phyloP scores from a whole-genome alignment of 2,888 invertebrate species.

The Caenorhabditis becei region DNA sequence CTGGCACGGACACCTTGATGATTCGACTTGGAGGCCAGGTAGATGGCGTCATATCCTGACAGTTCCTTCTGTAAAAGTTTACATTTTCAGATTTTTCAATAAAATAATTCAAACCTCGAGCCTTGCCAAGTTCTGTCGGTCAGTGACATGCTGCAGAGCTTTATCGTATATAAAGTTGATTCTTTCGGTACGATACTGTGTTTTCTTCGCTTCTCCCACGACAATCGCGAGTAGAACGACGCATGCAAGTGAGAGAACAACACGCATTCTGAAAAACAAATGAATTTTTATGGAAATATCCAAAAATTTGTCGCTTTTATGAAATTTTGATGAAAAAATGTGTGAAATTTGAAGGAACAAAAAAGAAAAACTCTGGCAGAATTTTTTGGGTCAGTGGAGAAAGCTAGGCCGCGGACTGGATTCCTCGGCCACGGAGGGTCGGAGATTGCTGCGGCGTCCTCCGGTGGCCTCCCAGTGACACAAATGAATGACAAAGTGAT shows the following conservation, averaged over 20 bases:
- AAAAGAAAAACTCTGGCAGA: not conserved
- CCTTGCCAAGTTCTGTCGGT: conserved; percentile 65
- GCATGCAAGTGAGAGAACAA: conserved; percentile 22
- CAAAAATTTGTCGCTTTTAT: not conserved
- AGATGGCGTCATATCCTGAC: conserved; percentile 73
- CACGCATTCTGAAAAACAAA: conserved; percentile 11
- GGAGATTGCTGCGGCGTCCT: not conserved
- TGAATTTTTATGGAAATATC: not conserved
- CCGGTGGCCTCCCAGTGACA: conserved; percentile 1
- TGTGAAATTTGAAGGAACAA: not conserved
- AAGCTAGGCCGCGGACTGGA: not conserved
- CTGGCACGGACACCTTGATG: conserved; percentile 45
- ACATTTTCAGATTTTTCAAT: too few relatives aligned
- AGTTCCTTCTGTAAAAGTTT: conserved; percentile 69
- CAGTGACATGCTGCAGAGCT: conserved; percentile 70
- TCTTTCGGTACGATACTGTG: conserved; percentile 74
- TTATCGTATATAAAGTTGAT: conserved; percentile 80
- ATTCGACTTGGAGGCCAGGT: conserved; percentile 72
- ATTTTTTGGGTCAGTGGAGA: not conserved
- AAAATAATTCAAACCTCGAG: conserved; percentile 52
- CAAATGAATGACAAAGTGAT: not conserved
- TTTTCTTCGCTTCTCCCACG: conserved; percentile 6
- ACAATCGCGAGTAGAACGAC: not conserved
- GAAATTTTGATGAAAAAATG: conserved; percentile 8
- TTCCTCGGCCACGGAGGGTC: not conserved